phyloP scores from a whole-genome alignment of 2,113 vertebrate species.

The Gadus macrocephalus region DNA sequence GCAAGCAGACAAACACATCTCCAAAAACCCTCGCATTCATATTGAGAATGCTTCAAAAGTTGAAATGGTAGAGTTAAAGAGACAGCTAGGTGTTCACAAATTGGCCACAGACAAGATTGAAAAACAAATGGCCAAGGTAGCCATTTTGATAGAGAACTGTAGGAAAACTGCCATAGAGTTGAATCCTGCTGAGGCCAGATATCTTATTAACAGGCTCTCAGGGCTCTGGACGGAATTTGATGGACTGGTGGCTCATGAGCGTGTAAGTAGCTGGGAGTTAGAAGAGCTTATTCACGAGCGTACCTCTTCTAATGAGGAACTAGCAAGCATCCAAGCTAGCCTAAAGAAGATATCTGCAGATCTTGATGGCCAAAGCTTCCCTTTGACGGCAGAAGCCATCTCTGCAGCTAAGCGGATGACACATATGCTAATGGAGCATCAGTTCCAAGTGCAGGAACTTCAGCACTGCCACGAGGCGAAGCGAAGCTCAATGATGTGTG shows the following conservation, averaged over 20 bases:
- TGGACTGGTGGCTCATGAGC: constrained; percentile 71
- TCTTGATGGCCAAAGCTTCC: constrained; percentile 53
- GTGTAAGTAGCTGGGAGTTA: constrained; percentile 66
- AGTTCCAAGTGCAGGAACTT: constrained; percentile 62
- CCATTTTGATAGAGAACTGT: constrained; percentile 61
- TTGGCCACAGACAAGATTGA: constrained; percentile 65
- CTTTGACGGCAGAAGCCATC: constrained; percentile 50
- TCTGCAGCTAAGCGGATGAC: constrained; percentile 26
- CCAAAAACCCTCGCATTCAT: constrained; percentile 36
- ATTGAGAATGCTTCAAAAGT: constrained; percentile 47
- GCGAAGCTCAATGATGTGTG: constrained; percentile 49
- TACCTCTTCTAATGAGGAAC: constrained; percentile 68
- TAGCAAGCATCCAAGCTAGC: constrained; percentile 62
- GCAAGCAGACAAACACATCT: constrained; percentile 49
- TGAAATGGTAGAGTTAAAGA: constrained; percentile 57
- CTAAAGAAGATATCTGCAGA: constrained; percentile 56
- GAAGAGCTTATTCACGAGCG: constrained; percentile 70
- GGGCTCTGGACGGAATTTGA: constrained; percentile 72
- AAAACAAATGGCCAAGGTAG: constrained; percentile 59
- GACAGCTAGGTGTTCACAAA: constrained; percentile 49
- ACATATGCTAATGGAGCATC: constrained; percentile 61
- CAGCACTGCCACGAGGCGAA: constrained; percentile 53
- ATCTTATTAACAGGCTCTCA: constrained; percentile 77
- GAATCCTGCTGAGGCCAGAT: constrained; percentile 77
- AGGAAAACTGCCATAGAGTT: constrained; percentile 57